These are phyloP conservation scores for Ornithoptera priamus DNA, from an alignment of 2,888 invertebrate genomes.

Conservation along the genomic window DNA sequence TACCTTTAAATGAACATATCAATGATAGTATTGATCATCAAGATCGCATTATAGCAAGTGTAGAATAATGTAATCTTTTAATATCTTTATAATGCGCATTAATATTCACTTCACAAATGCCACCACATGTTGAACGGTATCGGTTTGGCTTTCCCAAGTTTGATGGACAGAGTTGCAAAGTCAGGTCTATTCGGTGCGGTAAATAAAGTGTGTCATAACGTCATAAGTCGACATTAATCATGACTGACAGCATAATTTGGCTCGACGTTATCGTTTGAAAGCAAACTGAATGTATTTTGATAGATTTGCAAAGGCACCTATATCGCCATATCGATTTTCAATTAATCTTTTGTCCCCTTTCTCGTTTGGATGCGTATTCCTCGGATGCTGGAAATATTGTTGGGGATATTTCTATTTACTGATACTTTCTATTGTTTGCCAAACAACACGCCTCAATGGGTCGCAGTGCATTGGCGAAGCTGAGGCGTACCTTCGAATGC, in stretches of 20 bases:
- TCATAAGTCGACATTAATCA: slow-evolving; percentile 72
- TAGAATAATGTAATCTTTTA: slow-evolving; percentile 1
- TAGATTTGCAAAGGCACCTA: slow-evolving; percentile 64
- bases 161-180: slow-evolving; percentile 46
- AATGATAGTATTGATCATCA: neutral
- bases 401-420: slow-evolving; percentile 43
- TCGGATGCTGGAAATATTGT: slow-evolving; percentile 51
- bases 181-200: slow-evolving; percentile 51
- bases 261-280: slow-evolving; percentile 64
- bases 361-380: slow-evolving; percentile 64
- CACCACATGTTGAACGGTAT: slow-evolving; percentile 8
- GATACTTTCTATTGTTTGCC: slow-evolving; percentile 51
- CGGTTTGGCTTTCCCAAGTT: slow-evolving; percentile 20
- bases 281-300: slow-evolving; percentile 70
- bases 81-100: slow-evolving; percentile 8
- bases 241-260: slow-evolving; percentile 67
- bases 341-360: slow-evolving; percentile 75
- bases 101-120: slow-evolving; percentile 14
- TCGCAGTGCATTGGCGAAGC: slow-evolving; percentile 34
- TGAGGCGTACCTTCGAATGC: slow-evolving; percentile 52
- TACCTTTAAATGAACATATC: neutral
- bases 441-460: slow-evolving; percentile 31
- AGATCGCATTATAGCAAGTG: neutral
- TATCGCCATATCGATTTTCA: slow-evolving; percentile 72
- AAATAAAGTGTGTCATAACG: slow-evolving; percentile 63